A percentile compares a stretch with the other conserved stretches of the same genome.
Conservation (phyloP, 23 tunicate species). For the Diplosoma virens region DNA sequence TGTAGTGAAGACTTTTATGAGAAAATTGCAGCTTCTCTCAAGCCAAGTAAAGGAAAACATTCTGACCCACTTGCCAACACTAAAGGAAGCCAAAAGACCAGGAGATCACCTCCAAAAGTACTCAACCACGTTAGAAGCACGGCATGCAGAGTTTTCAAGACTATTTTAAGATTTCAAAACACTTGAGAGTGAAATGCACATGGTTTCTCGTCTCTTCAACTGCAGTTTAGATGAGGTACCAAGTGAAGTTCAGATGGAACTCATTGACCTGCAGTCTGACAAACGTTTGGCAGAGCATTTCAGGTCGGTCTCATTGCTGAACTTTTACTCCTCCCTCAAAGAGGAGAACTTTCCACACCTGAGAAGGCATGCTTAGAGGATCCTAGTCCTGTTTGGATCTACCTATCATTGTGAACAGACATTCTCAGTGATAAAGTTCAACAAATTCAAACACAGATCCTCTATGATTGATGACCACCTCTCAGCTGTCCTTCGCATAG, state of each 20-base stretch:
- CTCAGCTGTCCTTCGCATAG: conserved; percentile 4
- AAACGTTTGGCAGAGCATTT: background rate
- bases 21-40: background rate
- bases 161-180: background rate
- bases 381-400: conserved; percentile 26
- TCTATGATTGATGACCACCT: conserved; percentile 13
- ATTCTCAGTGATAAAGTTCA: background rate
- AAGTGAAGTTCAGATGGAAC: conserved; percentile 26
- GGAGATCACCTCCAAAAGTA: background rate
- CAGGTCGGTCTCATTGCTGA: conserved; percentile 13
- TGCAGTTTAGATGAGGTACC: conserved; percentile 17
- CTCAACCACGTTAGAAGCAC: background rate
- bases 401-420: conserved; percentile 21
- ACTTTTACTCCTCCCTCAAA: conserved; percentile 11
- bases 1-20: background rate
- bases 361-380: conserved; percentile 1
- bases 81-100: background rate
- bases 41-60: background rate
- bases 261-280: conserved; percentile 24
- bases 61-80: background rate
- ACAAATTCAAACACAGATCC: conserved; percentile 6
- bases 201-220: conserved; percentile 15
- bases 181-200: background rate
- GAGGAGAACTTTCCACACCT: conserved; percentile 17
- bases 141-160: conserved; percentile 4